Evolutionary conservation across 2,888 invertebrate genomes (phyloP), one percentile per base, ranked within the genome.

Genomic region (Synergus japonicus): DNA sequence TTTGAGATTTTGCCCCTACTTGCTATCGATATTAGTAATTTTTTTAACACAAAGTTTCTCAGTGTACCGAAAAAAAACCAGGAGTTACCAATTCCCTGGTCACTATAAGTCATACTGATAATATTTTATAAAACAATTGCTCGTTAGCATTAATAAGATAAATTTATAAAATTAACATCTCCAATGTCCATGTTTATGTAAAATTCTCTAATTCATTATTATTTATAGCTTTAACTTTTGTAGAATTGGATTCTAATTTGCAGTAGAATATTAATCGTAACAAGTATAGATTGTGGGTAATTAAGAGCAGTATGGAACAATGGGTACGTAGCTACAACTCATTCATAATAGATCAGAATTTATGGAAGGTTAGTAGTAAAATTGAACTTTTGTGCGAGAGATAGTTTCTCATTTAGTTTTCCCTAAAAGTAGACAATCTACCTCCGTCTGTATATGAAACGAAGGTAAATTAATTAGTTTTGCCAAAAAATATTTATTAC

Each of bases 331-430:
- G 41, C 29, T 65, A 49, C 5, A 77, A 76, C 69, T 65, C 49
- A 49, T 58, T 46, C 67, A 83, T 79, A 82, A 83, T 83, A 81
- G 83, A 65, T 78, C 76, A 81, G 85, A 87, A 86, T 87, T 87
- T 87, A 88, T 88, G 81, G 85, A 85, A 85, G 86, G 85, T 85
- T 85, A 87, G 84, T 84, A 82, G 83, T 83, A 85, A 87, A 88
- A 87, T 86, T 85, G 84, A 84, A 84, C 84, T 83, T 86, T 86
- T 86, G 84, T 85, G 83, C 82, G 81, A 78, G 83, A 86, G 84
- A 87, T 87, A 85, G 79, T 69, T 85, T 85, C 86, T 86, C 85
- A 85, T 86, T 86, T 84, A 85, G 84, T 37, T 37, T 37, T 37
- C 37, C 4, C 37, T 37, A 37, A 5, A 37, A 37, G 2, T 29